These are phyloP conservation scores for Ormia ochracea DNA, from an alignment of 2,888 invertebrate genomes.

Conservation along the genomic window DNA sequence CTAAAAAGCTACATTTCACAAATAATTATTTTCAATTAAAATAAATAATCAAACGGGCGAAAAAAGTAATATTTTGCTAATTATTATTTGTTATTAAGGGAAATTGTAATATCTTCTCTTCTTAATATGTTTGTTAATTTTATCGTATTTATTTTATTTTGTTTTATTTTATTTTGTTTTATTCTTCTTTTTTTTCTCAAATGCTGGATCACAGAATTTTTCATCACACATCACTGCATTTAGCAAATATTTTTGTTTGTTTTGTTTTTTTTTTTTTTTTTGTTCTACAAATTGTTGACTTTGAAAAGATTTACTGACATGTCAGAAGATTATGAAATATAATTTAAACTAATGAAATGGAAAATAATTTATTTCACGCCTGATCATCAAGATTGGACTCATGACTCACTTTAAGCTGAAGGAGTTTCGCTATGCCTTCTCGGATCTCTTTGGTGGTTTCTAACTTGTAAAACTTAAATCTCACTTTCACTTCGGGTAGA, in stretches of 20 bases:
- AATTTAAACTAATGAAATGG: not conserved
- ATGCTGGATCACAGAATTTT: conserved; percentile 77
- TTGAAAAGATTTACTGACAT: conserved; percentile 7
- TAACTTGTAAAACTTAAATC: not conserved
- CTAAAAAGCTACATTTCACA: conserved; percentile 49
- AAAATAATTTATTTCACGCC: not conserved
- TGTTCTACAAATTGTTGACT: not conserved
- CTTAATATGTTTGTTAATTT: conserved; percentile 20
- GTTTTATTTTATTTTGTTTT: conserved; percentile 38
- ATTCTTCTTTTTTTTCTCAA: conserved; percentile 68
- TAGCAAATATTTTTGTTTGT: conserved; percentile 44
- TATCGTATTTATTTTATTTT: conserved; percentile 47
- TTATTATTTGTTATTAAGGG: conserved; percentile 20
- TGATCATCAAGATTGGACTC: no score
- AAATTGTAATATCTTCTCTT: conserved; percentile 4
- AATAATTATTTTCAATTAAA: no score
- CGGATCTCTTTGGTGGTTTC: no score
- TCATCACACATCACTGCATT: conserved; percentile 73
- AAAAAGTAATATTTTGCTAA: conserved; percentile 38
- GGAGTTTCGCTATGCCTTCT: no score
- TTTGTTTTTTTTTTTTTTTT: no score
- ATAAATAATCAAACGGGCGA: not conserved
- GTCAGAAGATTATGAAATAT: not conserved
- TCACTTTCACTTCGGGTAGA: not conserved
- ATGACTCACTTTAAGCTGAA: not conserved